Conservation (phyloP, 2,888 invertebrate genomes). For the Drosophila neonasuta region DNA sequence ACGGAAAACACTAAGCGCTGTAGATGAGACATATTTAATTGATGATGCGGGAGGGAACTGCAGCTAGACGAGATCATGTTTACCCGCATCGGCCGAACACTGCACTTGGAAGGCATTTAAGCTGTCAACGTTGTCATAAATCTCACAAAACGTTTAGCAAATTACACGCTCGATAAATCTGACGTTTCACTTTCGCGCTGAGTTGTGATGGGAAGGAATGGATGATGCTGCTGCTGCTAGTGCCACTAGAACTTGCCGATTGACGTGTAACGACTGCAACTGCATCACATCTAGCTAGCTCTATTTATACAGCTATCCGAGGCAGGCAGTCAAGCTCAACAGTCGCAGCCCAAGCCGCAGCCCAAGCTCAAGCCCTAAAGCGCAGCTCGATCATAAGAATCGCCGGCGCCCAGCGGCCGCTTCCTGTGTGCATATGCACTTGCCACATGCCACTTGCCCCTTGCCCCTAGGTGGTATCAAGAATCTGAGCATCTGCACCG, state of each 20-base stretch:
- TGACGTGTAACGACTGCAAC: slow-evolving; percentile 73
- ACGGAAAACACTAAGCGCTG: slow-evolving; percentile 37
- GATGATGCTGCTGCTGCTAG: slow-evolving; percentile 19
- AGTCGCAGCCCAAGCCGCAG: slow-evolving; percentile 34
- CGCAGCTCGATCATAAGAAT: slow-evolving; percentile 65
- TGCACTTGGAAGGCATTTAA: slow-evolving; percentile 58
- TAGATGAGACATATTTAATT: slow-evolving; percentile 5
- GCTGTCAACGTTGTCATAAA: slow-evolving; percentile 69
- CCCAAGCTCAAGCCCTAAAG: slow-evolving; percentile 63
- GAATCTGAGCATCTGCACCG: slow-evolving; percentile 38
- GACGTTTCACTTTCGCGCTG: slow-evolving; percentile 59
- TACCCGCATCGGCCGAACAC: slow-evolving; percentile 50
- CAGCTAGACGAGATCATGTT: slow-evolving; percentile 18
- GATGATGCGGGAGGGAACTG: neutral
- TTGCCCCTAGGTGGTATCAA: neutral
- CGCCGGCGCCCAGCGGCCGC: slow-evolving; percentile 58
- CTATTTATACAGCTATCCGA: slow-evolving; percentile 62
- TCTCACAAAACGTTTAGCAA: slow-evolving; percentile 58
- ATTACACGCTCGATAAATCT: slow-evolving; percentile 77
- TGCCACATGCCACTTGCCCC: slow-evolving; percentile 22
- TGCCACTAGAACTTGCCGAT: slow-evolving; percentile 56
- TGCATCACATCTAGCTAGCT: slow-evolving; percentile 47
- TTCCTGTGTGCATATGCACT: slow-evolving; percentile 46
- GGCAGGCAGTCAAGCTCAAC: slow-evolving; percentile 9
- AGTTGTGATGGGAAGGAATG: slow-evolving; percentile 23